Conservation (phyloP, 2,113 vertebrate genomes). For the Alligator sinensis region DNA sequence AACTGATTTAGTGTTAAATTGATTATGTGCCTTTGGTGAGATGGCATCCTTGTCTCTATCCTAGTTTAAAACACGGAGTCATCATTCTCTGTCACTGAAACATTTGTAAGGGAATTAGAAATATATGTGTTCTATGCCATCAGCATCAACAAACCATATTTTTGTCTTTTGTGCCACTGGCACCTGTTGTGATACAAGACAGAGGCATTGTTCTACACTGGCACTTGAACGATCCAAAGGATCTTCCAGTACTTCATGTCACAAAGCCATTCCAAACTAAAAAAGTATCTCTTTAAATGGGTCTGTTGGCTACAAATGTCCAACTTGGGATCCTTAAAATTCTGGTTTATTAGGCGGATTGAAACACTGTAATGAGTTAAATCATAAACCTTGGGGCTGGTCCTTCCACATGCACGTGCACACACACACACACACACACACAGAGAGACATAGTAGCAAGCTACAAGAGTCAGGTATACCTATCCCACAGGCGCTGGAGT, state of each 20-base stretch:
- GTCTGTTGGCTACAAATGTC: no score
- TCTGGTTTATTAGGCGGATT: no score
- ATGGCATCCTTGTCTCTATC: not conserved
- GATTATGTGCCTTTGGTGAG: conserved; percentile 2
- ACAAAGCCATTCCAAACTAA: not conserved
- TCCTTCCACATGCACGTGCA: no score
- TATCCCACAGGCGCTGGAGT: no score
- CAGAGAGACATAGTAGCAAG: no score
- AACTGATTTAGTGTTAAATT: conserved; percentile 43
- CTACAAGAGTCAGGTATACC: no score
- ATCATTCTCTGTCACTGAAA: conserved; percentile 5
- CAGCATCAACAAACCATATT: not conserved
- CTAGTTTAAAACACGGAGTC: conserved; percentile 11
- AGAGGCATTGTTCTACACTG: not conserved
- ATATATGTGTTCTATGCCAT: not conserved
- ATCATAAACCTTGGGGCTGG: no score
- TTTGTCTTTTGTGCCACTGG: not conserved
- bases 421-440: no score
- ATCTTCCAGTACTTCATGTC: not conserved
- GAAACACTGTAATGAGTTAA: no score
- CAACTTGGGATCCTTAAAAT: no score
- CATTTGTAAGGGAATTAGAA: conserved; percentile 2
- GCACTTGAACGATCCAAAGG: not conserved
- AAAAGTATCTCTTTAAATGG: not conserved
- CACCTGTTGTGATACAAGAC: not conserved